Base-by-base conservation (phyloP, 2,113 vertebrate species). In the Piaya cayana region DNA sequence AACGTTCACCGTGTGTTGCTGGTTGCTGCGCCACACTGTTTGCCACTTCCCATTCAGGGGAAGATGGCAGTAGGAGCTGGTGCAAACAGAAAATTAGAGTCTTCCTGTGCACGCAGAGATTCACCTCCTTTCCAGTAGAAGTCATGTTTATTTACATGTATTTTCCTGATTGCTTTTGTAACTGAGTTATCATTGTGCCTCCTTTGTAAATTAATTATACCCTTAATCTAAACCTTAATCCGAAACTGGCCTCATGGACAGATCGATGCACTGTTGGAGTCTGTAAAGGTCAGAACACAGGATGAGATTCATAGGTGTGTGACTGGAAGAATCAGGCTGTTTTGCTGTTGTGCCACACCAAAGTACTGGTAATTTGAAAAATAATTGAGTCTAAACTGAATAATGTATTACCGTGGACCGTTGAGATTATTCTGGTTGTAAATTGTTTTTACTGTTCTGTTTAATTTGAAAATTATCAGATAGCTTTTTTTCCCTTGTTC, bases 91-190 rank as follows among this genome's bases (percentile, higher is more conserved):
- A 86, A 45, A 82, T 72, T 3, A 50, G 15, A 62, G 60, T 37
- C 19, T 1, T 34, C 10, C 72, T 49, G 43, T 34, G 29, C 85
- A n/a, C 4, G 4, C 21, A 45, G 45, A 2, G 5, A 30, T 85
- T 79, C 4, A 4, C 30, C 30, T 82, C 22, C 22, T 53, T 91
- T 77, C 32, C 42, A 59, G 36, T 27, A 32, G 52, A 14, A 80
- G 17, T 74, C 26, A 7, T 5, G 1, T 42, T 82, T 90, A 26
- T 75, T 85, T 80, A 47, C 32, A 6, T 52, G 5, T 34, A 22
- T 77, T 81, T 92, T 83, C 72, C 60, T 53, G 21, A 9, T 59
- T 59, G 68, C 53, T 93, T 94, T 88, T 75, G 52, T 77, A 75
- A 74, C 29, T 18, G 32, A 58, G 43, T n/a, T 80, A 42, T 90